Conservation (phyloP, 2,113 vertebrate genomes). For the Anhinga anhinga region DNA sequence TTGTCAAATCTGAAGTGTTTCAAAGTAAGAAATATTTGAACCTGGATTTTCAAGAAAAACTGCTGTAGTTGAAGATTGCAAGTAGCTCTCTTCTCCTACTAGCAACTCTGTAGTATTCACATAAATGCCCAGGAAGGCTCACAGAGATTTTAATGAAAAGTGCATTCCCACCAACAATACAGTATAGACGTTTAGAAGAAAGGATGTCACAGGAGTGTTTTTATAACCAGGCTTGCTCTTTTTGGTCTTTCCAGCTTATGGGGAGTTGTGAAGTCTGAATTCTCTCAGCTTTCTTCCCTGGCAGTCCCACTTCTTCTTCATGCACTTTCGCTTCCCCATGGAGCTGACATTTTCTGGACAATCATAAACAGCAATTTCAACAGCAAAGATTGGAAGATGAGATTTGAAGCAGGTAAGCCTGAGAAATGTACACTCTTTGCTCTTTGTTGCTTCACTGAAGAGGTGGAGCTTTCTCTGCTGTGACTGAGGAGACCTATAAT, state of each 20-base stretch:
- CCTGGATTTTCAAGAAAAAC: not conserved
- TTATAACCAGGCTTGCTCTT: not conserved
- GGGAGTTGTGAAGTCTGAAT: constrained; percentile 95
- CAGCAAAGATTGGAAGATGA: constrained; percentile 97
- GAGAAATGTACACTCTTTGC: not conserved
- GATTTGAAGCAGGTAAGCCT: constrained; percentile 94
- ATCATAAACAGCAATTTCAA: constrained; percentile 96
- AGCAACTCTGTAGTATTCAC: not conserved
- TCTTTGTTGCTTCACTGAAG: not conserved
- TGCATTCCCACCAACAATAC: not conserved
- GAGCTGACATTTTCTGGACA: constrained; percentile 98
- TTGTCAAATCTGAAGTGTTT: not conserved
- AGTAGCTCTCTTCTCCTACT: not conserved
- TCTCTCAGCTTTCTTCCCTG: constrained; percentile 94
- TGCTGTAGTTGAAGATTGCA: not conserved
- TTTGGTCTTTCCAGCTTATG: constrained; percentile 82
- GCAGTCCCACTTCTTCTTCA: constrained; percentile 96
- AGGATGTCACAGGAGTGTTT: not conserved
- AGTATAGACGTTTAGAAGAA: not conserved
- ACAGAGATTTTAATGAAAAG: not conserved
- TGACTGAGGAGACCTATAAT: not conserved
- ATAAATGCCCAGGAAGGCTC: not conserved
- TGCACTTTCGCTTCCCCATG: constrained; percentile 89
- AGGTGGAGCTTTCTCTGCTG: not conserved
- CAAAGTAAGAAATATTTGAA: not conserved